A percentile compares a stretch with the other conserved stretches of the same genome.
Conservation (phyloP, 1,140 invertebrate species). For the Diuraphis noxia region DNA sequence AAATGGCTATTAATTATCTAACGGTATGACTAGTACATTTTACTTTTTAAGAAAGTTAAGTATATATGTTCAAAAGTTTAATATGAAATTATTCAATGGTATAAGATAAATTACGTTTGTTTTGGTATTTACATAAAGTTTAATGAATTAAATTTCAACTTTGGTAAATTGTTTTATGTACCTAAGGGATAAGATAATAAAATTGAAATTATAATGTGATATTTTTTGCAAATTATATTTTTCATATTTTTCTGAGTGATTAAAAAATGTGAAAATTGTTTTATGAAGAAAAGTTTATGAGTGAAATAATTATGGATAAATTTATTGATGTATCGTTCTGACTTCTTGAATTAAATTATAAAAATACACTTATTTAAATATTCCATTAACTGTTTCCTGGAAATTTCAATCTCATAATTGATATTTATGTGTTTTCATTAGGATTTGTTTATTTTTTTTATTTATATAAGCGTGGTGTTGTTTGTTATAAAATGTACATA, state of each 20-base stretch:
- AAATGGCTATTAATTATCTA: neutral
- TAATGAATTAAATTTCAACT: neutral
- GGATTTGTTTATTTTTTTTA: neutral
- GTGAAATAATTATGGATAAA: neutral
- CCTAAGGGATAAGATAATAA: neutral
- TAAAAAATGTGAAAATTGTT: neutral
- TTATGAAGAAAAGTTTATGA: constrained; percentile 4
- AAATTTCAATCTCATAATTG: neutral
- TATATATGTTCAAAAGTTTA: neutral
- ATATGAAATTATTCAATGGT: neutral
- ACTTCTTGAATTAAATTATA: neutral
- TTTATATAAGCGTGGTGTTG: neutral
- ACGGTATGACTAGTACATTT: neutral
- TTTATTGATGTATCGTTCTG: neutral
- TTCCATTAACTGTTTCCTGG: neutral
- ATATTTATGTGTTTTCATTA: neutral
- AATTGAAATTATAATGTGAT: neutral
- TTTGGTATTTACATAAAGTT: neutral
- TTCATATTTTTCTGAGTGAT: neutral
- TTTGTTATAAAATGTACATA: neutral
- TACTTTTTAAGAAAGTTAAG: neutral
- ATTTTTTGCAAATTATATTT: neutral
- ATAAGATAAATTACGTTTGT: neutral
- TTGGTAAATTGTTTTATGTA: neutral
- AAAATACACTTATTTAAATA: constrained; percentile 3